Percentiles rank a stretch among this genome's conserved stretches.
phyloP scores from a whole-genome alignment of 2,888 invertebrate genomes.

The Therioaphis trifolii region DNA sequence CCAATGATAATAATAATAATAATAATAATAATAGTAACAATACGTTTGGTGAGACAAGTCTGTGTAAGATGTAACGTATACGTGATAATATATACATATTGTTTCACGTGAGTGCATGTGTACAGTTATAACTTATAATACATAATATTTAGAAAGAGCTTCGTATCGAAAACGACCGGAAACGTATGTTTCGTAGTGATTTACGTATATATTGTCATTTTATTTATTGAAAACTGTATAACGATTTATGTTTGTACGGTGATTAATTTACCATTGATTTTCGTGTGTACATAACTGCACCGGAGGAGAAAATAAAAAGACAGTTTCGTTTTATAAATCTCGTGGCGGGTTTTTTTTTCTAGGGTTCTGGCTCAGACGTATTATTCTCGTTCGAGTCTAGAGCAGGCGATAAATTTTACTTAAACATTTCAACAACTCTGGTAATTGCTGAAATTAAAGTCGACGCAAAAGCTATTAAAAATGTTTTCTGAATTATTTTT shows the following conservation, averaged over 20 bases:
- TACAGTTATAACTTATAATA: too few species aligned
- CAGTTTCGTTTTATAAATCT: neutral
- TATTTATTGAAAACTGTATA: neutral
- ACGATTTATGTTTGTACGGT: too few species aligned
- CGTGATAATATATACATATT: neutral
- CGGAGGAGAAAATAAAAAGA: neutral
- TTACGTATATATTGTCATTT: too few species aligned
- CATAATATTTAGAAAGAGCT: neutral
- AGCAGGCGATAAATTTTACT: too few species aligned
- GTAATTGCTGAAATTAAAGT: too few species aligned
- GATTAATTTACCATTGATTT: too few species aligned
- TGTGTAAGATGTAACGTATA: constrained; percentile 19
- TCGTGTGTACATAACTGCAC: too few species aligned
- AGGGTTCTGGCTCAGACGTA: too few species aligned
- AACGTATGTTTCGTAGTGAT: neutral
- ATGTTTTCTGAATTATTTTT: neutral
- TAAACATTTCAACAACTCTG: too few species aligned
- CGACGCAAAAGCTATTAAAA: too few species aligned
- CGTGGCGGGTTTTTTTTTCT: too few species aligned
- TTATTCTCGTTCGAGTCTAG: too few species aligned
- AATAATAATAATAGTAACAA: neutral
- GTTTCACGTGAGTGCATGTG: constrained; percentile 32
- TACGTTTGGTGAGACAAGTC: constrained; percentile 28
- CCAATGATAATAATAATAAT: constrained; percentile 31
- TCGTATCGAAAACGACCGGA: constrained; percentile 12